These are phyloP conservation scores for Drosophila rufa DNA, from an alignment of 1,140 invertebrate genomes.

Conservation along the genomic window DNA sequence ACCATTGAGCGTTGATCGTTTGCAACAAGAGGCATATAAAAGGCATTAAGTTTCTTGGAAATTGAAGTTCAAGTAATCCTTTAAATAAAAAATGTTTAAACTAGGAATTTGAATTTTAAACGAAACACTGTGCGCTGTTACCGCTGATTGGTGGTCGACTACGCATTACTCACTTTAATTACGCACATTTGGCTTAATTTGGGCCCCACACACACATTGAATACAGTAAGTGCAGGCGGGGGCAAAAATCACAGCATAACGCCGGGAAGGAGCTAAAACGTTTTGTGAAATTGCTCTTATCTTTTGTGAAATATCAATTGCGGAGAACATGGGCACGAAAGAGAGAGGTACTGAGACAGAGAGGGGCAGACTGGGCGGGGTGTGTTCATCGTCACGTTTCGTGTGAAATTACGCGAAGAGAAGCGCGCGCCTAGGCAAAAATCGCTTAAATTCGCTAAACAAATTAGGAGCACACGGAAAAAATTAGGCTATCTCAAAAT, in stretches of 20 bases:
- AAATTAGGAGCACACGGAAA: conserved; percentile 14
- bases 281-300: conserved; percentile 79
- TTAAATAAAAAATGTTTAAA: no score
- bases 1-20: no score
- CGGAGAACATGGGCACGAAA: neutral
- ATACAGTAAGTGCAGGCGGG: conserved; percentile 41
- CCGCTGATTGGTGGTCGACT: conserved; percentile 49
- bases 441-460: conserved; percentile 4
- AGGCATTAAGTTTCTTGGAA: no score
- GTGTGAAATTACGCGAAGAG: conserved; percentile 78
- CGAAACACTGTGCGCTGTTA: conserved; percentile 19
- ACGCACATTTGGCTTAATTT: conserved; percentile 80
- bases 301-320: conserved; percentile 81
- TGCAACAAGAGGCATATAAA: no score
- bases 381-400: conserved; percentile 73
- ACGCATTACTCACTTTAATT: conserved; percentile 79
- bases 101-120: neutral
- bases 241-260: conserved; percentile 66
- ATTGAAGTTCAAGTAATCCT: no score
- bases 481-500: neutral
- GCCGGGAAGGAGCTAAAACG: conserved; percentile 62
- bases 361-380: neutral
- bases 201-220: conserved; percentile 50
- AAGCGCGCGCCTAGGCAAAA: conserved; percentile 53
- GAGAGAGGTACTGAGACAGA: neutral